Percentiles rank a stretch among this genome's conserved stretches.
Evolutionary conservation across 2,888 invertebrate species (phyloP).

Genomic region (Athetis lepigone): DNA sequence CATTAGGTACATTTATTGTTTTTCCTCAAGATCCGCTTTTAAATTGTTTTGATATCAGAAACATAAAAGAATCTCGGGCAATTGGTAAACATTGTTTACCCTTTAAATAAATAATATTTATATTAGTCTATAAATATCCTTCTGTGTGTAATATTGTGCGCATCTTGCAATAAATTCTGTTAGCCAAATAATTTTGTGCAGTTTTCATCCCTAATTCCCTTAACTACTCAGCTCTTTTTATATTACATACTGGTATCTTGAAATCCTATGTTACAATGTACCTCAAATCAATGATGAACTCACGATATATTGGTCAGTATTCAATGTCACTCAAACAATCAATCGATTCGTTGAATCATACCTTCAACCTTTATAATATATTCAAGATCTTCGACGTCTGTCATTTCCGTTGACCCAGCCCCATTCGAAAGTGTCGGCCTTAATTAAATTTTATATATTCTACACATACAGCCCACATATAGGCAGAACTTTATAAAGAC

Average conservation of each 20-base stretch:
- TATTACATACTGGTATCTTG: no score
- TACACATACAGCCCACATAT: constrained; percentile 61
- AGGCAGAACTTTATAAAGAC: constrained; percentile 27
- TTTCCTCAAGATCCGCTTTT: neutral
- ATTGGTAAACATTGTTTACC: no score
- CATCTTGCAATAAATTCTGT: no score
- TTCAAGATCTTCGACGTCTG: constrained; percentile 55
- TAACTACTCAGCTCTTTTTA: no score
- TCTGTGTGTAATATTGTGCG: no score
- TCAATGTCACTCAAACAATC: constrained; percentile 5
- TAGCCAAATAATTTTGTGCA: no score
- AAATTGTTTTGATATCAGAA: no score
- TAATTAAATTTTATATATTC: constrained; percentile 72
- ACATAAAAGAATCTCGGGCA: no score
- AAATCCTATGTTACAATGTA: neutral
- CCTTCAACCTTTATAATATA: constrained; percentile 49
- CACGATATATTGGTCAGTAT: neutral
- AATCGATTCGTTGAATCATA: no score
- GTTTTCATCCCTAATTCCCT: no score
- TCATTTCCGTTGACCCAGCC: constrained; percentile 56
- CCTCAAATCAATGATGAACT: neutral
- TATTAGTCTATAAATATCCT: neutral
- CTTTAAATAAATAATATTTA: no score
- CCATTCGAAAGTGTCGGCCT: constrained; percentile 67
- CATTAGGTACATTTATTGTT: neutral